Evolutionary conservation across 2,797 vertebrate species (phyloP).

Genomic region (Danio aesculapii): DNA sequence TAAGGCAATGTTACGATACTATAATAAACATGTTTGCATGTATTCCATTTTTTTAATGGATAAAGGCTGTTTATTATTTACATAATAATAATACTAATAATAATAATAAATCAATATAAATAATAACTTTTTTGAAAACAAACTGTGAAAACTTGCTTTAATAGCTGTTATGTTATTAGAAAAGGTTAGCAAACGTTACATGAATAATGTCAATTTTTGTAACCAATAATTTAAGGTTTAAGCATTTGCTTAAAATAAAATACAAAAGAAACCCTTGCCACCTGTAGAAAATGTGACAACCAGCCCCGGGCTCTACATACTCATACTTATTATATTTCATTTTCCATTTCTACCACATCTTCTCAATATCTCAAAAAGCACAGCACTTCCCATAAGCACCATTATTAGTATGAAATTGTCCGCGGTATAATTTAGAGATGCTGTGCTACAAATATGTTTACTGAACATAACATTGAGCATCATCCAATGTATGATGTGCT

Average conservation of each 20-base stretch:
- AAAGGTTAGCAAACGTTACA: neutral
- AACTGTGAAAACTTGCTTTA: neutral
- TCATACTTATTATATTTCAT: no score
- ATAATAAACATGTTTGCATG: no score
- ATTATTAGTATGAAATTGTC: neutral
- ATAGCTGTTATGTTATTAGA: neutral
- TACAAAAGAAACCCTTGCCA: neutral
- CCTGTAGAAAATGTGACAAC: neutral
- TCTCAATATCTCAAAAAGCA: neutral
- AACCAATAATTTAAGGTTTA: neutral
- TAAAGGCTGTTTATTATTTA: neutral
- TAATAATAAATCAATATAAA: no score
- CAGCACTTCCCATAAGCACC: neutral
- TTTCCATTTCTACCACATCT: neutral
- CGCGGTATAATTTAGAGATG: neutral
- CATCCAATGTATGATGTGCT: constrained; percentile 14
- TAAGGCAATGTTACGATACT: no score
- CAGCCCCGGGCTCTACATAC: neutral
- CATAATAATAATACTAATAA: no score
- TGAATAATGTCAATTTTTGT: neutral
- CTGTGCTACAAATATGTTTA: neutral
- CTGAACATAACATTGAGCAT: constrained; percentile 3
- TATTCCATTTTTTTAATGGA: neutral
- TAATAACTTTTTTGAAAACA: no score
- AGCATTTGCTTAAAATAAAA: neutral